Conservation (phyloP, 1,140 invertebrate genomes). For the Reticulitermes speratus region DNA sequence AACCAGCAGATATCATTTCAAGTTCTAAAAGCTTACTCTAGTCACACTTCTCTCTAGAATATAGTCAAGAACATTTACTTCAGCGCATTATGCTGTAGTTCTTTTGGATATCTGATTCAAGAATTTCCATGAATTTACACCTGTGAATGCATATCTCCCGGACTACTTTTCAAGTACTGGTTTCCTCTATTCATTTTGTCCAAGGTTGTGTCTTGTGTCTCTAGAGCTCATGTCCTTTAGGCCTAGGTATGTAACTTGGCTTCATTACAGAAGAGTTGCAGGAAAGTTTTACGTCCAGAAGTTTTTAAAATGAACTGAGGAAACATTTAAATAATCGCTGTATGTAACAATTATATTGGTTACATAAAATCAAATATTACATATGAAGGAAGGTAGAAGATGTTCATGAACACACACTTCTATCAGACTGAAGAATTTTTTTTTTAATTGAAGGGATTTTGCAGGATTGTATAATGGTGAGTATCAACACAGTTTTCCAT, state of each 20-base stretch:
- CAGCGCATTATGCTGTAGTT: background rate
- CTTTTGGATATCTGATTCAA: background rate
- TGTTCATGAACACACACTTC: background rate
- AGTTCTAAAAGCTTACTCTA: background rate
- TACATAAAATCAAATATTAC: background rate
- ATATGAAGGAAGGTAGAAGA: background rate
- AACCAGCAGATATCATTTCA: conserved; percentile 4
- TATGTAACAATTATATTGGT: background rate
- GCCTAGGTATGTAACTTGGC: background rate
- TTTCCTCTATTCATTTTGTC: conserved; percentile 11
- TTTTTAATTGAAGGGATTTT: background rate
- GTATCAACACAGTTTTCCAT: background rate
- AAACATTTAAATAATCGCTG: conserved; percentile 7
- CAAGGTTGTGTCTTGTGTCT: background rate
- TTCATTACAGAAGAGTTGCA: background rate
- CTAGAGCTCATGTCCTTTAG: background rate
- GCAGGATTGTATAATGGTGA: background rate
- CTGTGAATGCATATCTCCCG: background rate
- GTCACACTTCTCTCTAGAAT: conserved; percentile 5
- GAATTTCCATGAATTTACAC: background rate
- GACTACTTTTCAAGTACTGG: background rate
- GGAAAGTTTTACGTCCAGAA: background rate
- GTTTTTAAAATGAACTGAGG: conserved; percentile 19
- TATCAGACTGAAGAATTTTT: background rate
- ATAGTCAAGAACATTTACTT: background rate